Base-by-base conservation (phyloP, 2,113 vertebrate species). In the Datnioides undecimradiatus region DNA sequence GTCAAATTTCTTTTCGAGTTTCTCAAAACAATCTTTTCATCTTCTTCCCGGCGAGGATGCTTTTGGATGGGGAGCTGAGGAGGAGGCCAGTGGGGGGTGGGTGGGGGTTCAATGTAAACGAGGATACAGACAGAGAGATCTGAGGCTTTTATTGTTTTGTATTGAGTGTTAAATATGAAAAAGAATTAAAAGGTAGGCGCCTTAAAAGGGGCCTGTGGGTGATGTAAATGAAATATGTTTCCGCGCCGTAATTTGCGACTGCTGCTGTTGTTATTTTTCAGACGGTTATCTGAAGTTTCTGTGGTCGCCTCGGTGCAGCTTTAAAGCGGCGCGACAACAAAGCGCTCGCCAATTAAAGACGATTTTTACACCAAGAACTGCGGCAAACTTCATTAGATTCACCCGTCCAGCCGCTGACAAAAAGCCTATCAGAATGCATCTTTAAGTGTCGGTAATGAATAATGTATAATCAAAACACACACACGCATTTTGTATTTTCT, bases 1-100 rank as follows among this genome's bases (percentile, higher is more conserved):
- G 96, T 97, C 95, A 96, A 95, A 96, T 97, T 96, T 96, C 95
- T 94, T 96, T 97, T 95, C 93, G 95, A 96, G 85, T 91, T 92
- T 86, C 84, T 87, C 81, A 88, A 87, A 89, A 91, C 91, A 93
- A 94, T 95, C 92, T 93, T 94, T 94, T 93, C 89, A 91, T 91
- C 93, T 94, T 88, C 74, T 90, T 91, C 82, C 83, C 78, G 68
- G 71, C 74, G 89, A 88, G 80, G 82, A 92, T 76, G 79, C 76
- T 73, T 82, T 79, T 38, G 79, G 84, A 41, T 74, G 58, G 54
- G 54, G 40, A 25, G n/a, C 17, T 58, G 54, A 2, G 41, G 55
- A 2, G 58, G 21, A n/a, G n/a, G n/a, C n/a, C n/a, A n/a, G n/a
- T n/a, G 9, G 54, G 40, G 17, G 10, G 57, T 8, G 71, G 69